Base-by-base conservation (phyloP, 2,113 vertebrate genomes). In the Psittacula cyanocephala region DNA sequence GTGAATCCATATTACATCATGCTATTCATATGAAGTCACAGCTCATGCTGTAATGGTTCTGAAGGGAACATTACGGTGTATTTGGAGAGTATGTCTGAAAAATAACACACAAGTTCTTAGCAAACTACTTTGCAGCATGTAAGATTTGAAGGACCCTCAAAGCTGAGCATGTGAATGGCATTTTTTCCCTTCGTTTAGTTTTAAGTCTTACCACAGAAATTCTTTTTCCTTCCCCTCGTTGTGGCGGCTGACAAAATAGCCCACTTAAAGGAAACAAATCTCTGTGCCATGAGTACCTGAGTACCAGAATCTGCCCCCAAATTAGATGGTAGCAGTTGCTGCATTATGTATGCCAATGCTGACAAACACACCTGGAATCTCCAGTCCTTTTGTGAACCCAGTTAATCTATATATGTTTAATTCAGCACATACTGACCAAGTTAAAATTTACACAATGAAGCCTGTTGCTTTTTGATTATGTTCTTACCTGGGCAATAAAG, bases 51-150 rank as follows among this genome's bases (percentile, higher is more conserved):
- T 95, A 97, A 96, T 85, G 50, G 81, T 65, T 97, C 92, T 97
- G 85, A 97, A 97, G 97, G 70, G 91, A 96, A 65, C 44, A 92
- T 82, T 78, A 84, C 0, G 1, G 72, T 95, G 89, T 94, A 85
- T 93, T 96, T 88, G 93, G 81, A 89, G 65, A 95, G 46, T 70
- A 91, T 63, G 62, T 93, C 96, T 96, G 78, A 92, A 97, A 96
- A 97, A 95, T 79, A 96, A 91, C 76, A 90, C 50, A 55, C 57
- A 85, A 89, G 93, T 94, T 93, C 90, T 87, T 93, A 95, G 96
- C 37, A 90, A 91, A 81, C 76, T 89, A 70, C 80, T 88, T 88
- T 82, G 83, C 85, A 91, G 71, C 29, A 31, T 69, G 81, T 89
- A 64, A 91, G 11, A 50, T 82, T 60, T 94, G 86, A 97, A 97